Conservation (phyloP, 1,140 invertebrate species). For the Saxidomus purpurata region DNA sequence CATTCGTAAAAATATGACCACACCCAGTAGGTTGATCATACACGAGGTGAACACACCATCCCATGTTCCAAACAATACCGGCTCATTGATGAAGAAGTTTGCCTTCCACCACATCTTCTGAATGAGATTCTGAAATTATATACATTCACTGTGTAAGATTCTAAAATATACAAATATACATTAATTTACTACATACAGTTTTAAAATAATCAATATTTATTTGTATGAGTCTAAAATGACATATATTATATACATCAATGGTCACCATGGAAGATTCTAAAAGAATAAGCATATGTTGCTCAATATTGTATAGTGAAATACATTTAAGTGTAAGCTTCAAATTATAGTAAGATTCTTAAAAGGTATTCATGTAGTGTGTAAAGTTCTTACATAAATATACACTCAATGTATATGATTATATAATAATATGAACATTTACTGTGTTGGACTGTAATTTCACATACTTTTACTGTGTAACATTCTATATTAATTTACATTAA, state of each 20-base stretch:
- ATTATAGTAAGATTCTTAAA: no score
- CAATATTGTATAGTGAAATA: no score
- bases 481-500: no score
- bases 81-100: conserved; percentile 87
- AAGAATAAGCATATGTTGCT: background rate
- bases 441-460: no score
- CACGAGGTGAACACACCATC: conserved; percentile 96
- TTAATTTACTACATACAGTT: background rate
- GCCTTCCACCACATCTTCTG: conserved; percentile 85
- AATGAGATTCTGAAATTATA: conserved; percentile 78
- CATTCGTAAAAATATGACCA: conserved; percentile 97
- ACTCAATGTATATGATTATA: no score
- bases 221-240: background rate
- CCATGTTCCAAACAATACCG: conserved; percentile 98
- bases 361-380: no score
- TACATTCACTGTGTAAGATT: no score
- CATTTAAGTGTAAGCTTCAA: no score
- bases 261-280: background rate
- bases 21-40: conserved; percentile 98
- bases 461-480: no score
- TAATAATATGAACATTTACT: no score
- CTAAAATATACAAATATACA: background rate
- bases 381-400: no score
- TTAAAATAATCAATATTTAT: background rate
- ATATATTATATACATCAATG: background rate